A percentile compares a stretch with the other conserved stretches of the same genome.
Evolutionary conservation across 2,888 invertebrate genomes (phyloP).

Genomic region (Bimastos eiseni): DNA sequence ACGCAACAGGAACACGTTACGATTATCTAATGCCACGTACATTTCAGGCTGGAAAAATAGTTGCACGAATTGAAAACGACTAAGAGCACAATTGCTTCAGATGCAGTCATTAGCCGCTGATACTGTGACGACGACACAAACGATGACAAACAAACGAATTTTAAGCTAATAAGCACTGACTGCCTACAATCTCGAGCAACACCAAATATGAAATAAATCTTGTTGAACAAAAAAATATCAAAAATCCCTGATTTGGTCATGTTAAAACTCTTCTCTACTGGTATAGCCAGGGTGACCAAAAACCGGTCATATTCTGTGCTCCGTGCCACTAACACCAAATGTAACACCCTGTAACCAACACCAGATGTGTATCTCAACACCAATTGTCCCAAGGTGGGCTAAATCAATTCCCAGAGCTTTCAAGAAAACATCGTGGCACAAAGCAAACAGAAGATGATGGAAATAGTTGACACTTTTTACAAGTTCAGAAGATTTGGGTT

Average conservation of each 20-base stretch:
- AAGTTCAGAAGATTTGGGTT: neutral
- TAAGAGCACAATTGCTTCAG: neutral
- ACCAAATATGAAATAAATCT: slow-evolving; percentile 13
- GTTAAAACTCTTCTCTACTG: slow-evolving; percentile 6
- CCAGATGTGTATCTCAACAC: slow-evolving; percentile 13
- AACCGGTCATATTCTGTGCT: slow-evolving; percentile 6
- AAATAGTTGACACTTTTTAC: slow-evolving; percentile 9
- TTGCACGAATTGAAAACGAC: neutral
- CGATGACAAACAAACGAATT: slow-evolving; percentile 2
- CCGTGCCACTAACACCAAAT: slow-evolving; percentile 6
- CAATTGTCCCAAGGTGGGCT: neutral
- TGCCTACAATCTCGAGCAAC: slow-evolving; percentile 1
- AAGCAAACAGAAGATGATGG: neutral
- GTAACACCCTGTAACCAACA: slow-evolving; percentile 13
- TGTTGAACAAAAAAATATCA: neutral
- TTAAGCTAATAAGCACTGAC: neutral
- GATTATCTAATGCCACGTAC: slow-evolving; percentile 13
- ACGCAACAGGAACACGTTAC: neutral
- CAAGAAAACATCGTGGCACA: neutral
- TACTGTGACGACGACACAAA: neutral
- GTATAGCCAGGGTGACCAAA: slow-evolving; percentile 9
- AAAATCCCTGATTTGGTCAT: slow-evolving; percentile 13
- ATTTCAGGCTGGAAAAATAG: slow-evolving; percentile 1
- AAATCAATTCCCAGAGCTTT: neutral
- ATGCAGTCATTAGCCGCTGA: neutral